Evolutionary conservation across 2,113 vertebrate genomes (phyloP).

Genomic region (Passer domesticus): DNA sequence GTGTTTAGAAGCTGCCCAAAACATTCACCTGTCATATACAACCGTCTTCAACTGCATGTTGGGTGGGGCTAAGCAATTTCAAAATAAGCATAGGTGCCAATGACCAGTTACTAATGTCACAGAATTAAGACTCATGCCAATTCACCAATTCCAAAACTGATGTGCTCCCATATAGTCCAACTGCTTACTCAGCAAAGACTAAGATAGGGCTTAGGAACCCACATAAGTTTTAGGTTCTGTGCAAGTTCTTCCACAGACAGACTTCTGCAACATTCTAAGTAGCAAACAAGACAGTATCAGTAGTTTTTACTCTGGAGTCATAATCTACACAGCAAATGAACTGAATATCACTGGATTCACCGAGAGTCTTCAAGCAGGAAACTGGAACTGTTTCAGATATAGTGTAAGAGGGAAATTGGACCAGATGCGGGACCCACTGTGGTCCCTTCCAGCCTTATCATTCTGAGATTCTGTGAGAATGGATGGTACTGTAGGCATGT

Average conservation of each 20-base stretch:
- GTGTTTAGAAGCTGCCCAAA: not conserved
- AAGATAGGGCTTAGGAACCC: not conserved
- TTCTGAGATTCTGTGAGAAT: not conserved
- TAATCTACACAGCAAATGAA: not conserved
- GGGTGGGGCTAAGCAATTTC: not conserved
- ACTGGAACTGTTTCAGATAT: not conserved
- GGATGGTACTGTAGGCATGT: not conserved
- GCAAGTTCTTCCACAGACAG: not conserved
- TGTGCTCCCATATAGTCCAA: not conserved
- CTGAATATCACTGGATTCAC: not conserved
- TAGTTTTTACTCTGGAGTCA: not conserved
- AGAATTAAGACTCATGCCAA: not conserved
- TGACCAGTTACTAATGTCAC: not conserved
- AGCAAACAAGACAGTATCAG: not conserved
- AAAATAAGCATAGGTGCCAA: not conserved
- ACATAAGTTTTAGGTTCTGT: not conserved
- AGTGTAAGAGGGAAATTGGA: not conserved
- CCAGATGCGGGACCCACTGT: too few species aligned
- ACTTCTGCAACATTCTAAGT: not conserved
- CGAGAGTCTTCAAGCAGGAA: not conserved
- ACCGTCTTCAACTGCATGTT: not conserved
- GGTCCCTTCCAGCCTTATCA: not conserved
- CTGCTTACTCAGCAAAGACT: not conserved
- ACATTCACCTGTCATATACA: not conserved
- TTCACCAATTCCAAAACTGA: not conserved